Evolutionary conservation across 2,888 invertebrate genomes (phyloP).

Genomic region (Hylaea fasciaria): DNA sequence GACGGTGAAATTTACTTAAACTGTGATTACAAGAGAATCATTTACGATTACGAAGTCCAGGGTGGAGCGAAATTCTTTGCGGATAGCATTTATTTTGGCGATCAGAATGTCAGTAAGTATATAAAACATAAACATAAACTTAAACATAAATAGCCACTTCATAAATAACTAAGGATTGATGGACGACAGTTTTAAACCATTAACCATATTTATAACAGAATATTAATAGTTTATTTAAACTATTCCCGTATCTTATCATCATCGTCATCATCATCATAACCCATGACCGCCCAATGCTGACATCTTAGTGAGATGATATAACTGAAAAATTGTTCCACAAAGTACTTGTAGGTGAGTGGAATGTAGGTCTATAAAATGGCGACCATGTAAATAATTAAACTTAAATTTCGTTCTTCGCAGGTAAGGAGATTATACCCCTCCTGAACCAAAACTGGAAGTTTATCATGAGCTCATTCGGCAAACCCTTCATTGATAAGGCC

Average conservation of each 20-base stretch:
- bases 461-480: conserved; percentile 48
- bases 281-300: too few relatives aligned
- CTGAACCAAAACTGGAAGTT: conserved; percentile 56
- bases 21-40: conserved; percentile 47
- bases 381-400: too few relatives aligned
- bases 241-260: too few relatives aligned
- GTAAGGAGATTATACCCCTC: conserved; percentile 33
- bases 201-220: too few relatives aligned
- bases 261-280: too few relatives aligned
- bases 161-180: background rate
- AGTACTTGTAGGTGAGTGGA: too few relatives aligned
- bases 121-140: background rate
- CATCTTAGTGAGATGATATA: too few relatives aligned
- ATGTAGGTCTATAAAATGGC: too few relatives aligned
- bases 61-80: conserved; percentile 52
- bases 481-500: conserved; percentile 49
- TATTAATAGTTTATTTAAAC: too few relatives aligned
- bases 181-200: too few relatives aligned
- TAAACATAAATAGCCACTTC: background rate
- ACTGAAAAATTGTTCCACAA: too few relatives aligned
- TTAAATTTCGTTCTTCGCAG: conserved; percentile 16
- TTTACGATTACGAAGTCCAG: conserved; percentile 54
- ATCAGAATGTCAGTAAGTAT: conserved; percentile 54
- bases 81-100: conserved; percentile 50
- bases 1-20: conserved; percentile 61